Evolutionary conservation across 2,888 invertebrate species (phyloP), one percentile per base, ranked within the genome.

Genomic region (Scaptomyza cyrtandrae): DNA sequence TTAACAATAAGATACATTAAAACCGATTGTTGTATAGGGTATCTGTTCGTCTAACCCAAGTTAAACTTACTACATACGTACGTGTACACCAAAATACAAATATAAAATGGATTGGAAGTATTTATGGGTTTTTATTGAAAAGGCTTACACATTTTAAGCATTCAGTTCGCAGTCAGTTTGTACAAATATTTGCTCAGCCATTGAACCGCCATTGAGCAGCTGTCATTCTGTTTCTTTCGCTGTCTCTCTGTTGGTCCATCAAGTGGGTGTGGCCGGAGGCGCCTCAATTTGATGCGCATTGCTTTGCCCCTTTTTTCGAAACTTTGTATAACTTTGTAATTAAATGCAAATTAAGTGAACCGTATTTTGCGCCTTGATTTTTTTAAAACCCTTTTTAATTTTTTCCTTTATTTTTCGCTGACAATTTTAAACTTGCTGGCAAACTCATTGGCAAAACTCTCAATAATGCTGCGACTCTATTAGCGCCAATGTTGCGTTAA

Each of bases 281-380:
- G 41, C 46, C 41, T 63, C 52, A 48, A 71, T 46, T 58, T 55
- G 50, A 52, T 55, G 27, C 55, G 43, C 35, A 46, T 57, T 45
- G 11, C 55, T 44, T 41, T 45, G 13, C 24, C 41, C 41, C 27
- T 31, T 52, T 67, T 13, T 10, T 6, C 6, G 6, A 11, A 24
- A 64, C 41, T 55, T 78, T 70, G 68, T 66, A 37, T 50, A 83
- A 83, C 68, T 81, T 86, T 86, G 68, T 86, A 85, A 85, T 81
- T 81, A 85, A 86, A 85, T 86, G 84, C 80, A 86, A 85, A 86
- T 85, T 86, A 86, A 80, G 75, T 73, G 72, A 79, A 67, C 78
- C 79, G 74, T 73, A 82, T 75, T 77, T 78, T 61, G 70, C 75
- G 79, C 76, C 67, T 79, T 80, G 69, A 68, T 70, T 76, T 73